Evolutionary conservation across 2,113 vertebrate species (phyloP), one percentile per base, ranked within the genome.

Genomic region (Beaufortia kweichowensis): DNA sequence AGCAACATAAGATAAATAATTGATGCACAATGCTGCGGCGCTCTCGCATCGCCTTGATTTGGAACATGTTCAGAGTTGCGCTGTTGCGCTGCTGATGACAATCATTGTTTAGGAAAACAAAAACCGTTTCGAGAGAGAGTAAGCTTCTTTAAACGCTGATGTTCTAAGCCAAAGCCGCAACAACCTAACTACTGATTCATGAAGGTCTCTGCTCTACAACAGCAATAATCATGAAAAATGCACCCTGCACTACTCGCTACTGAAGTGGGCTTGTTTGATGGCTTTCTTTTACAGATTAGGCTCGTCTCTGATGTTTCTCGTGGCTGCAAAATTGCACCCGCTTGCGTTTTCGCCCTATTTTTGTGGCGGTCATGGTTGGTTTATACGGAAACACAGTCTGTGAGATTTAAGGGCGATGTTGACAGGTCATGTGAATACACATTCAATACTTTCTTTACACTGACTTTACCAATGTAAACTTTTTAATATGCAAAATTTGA

Each of bases 1-100:
- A 94, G 90, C 88, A 93, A 93, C 93, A 91, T 88, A 93, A 92
- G 91, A 87, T 96, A 93, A 96, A 96, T 95, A 95, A 95, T 94
- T 92, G 92, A 96, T 96, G 93, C 89, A 85, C 33, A 15, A 89
- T 83, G 85, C 82, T 88, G 90, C 90, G 89, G 87, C 90, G 87
- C 39, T 88, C 78, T 85, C 83, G 67, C 88, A 88, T 86, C 61
- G 81, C 77, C 84, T 80, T 84, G 80, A 83, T 86, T 81, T 81
- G 77, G 77, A 77, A 81, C 79, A 82, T 75, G 79, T 75, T 80
- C 74, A 29, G 35, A 81, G 79, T 87, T 83, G 63, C 62, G 59
- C 75, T 80, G 75, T 77, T 75, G 70, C 75, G 81, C 71, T 76
- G 63, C 63, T 85, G 81, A 82, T 83, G 84, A 82, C 81, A 87